phyloP scores from a whole-genome alignment of 2,797 vertebrate genomes.

The Aldrovandia affinis region DNA sequence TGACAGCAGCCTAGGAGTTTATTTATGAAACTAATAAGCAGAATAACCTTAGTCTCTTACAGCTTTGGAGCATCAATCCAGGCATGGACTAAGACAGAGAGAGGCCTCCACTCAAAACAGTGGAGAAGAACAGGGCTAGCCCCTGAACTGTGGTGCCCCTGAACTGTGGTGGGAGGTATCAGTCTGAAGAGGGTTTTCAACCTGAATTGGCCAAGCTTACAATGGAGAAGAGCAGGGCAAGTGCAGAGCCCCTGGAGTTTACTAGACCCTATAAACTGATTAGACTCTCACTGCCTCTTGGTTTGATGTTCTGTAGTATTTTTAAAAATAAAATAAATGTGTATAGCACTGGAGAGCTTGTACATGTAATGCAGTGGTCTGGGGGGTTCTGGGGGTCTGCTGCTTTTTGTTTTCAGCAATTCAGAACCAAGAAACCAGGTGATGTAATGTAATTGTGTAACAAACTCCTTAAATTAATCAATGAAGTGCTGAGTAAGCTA shows the following conservation, averaged over 20 bases:
- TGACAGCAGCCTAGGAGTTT: neutral
- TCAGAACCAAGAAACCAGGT: neutral
- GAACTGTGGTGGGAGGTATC: neutral
- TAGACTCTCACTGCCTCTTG: no score
- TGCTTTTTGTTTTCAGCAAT: no score
- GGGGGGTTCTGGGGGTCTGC: no score
- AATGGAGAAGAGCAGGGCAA: no score
- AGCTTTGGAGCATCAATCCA: neutral
- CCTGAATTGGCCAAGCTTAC: no score
- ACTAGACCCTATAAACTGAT: no score
- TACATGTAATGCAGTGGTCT: no score
- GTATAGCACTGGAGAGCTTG: no score
- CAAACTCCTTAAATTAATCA: neutral
- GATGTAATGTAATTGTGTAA: neutral
- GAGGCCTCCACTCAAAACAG: neutral
- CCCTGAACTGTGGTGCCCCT: no score
- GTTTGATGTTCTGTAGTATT: no score
- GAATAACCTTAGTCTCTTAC: neutral
- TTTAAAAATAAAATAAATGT: no score
- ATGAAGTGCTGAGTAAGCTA: neutral
- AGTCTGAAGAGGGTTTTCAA: neutral
- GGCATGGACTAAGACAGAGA: neutral
- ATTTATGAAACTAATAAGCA: constrained; percentile 11
- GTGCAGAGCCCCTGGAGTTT: no score
- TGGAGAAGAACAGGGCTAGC: neutral